Conservation (phyloP, 1,140 invertebrate genomes). For the Chymomyza costata region DNA sequence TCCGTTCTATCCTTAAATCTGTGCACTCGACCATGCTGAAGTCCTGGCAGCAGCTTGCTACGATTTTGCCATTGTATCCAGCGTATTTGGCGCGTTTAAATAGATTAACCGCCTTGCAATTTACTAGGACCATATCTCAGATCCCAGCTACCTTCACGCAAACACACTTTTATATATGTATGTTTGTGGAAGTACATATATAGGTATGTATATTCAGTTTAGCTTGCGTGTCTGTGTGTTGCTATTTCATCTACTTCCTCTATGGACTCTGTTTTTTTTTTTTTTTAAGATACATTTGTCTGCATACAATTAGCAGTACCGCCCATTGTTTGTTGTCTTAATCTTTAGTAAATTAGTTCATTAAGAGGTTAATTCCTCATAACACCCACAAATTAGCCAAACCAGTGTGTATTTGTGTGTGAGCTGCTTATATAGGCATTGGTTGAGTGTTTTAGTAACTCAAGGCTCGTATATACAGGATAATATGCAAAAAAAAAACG, state of each 20-base stretch:
- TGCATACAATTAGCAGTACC: conserved; percentile 54
- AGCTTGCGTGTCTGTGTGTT: conserved; percentile 22
- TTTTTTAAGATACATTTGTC: conserved; percentile 31
- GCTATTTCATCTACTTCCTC: background rate
- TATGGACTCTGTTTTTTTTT: conserved; percentile 10
- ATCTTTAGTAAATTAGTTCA: conserved; percentile 75
- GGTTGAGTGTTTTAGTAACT: conserved; percentile 1
- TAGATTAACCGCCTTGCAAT: conserved; percentile 74
- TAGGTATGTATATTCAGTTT: conserved; percentile 4
- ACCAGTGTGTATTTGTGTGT: conserved; percentile 3
- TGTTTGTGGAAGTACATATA: background rate
- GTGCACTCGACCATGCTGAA: conserved; percentile 60
- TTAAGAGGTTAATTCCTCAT: conserved; percentile 75
- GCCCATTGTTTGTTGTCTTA: conserved; percentile 69
- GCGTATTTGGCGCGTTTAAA: conserved; percentile 74
- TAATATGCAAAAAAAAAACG: no score
- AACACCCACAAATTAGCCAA: conserved; percentile 72
- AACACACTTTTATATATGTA: conserved; percentile 19
- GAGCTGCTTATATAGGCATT: background rate
- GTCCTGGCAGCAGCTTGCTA: conserved; percentile 13
- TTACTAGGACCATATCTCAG: conserved; percentile 56
- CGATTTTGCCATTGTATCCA: conserved; percentile 52
- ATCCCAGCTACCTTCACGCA: conserved; percentile 19
- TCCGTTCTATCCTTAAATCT: conserved; percentile 71
- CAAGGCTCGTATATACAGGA: no score